Percentiles rank a stretch among this genome's conserved stretches.
These are phyloP conservation scores for Morpho helenor DNA, from an alignment of 2,888 invertebrate genomes.

Conservation along the genomic window DNA sequence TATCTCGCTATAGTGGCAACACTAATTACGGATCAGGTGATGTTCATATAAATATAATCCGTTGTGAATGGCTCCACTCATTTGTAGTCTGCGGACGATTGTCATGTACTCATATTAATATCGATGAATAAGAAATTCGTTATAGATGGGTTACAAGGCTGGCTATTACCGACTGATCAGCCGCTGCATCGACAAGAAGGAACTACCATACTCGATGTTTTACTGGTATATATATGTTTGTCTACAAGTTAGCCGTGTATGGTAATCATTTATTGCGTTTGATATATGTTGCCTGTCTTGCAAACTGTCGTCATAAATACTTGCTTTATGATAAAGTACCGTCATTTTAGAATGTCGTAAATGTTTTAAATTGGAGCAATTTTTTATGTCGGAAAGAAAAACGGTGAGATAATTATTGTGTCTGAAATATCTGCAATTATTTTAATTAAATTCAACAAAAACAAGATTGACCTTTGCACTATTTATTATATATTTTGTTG, in stretches of 20 bases:
- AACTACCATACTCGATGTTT: slow-evolving; percentile 51
- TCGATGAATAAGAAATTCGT: slow-evolving; percentile 79
- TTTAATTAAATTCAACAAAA: no score
- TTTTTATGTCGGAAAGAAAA: not conserved
- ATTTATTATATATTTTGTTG: no score
- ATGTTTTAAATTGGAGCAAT: slow-evolving; percentile 5
- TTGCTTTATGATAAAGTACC: slow-evolving; percentile 11
- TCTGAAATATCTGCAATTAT: no score
- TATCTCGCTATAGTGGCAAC: slow-evolving; percentile 35
- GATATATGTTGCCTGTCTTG: slow-evolving; percentile 6
- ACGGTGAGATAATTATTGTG: no score
- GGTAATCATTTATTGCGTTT: slow-evolving; percentile 10
- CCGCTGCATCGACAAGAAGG: slow-evolving; percentile 46
- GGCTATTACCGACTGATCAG: slow-evolving; percentile 61
- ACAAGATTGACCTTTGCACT: no score
- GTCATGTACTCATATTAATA: slow-evolving; percentile 75
- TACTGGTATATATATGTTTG: not conserved
- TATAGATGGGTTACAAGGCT: slow-evolving; percentile 74
- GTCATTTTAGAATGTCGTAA: slow-evolving; percentile 7
- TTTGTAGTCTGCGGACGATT: slow-evolving; percentile 72
- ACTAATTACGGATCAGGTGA: slow-evolving; percentile 71
- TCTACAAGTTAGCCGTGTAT: slow-evolving; percentile 6
- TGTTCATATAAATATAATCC: slow-evolving; percentile 74
- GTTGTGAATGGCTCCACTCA: slow-evolving; percentile 66
- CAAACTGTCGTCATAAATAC: slow-evolving; percentile 15